Conservation (phyloP, 2,888 invertebrate species). For the Nomada ruficornis region DNA sequence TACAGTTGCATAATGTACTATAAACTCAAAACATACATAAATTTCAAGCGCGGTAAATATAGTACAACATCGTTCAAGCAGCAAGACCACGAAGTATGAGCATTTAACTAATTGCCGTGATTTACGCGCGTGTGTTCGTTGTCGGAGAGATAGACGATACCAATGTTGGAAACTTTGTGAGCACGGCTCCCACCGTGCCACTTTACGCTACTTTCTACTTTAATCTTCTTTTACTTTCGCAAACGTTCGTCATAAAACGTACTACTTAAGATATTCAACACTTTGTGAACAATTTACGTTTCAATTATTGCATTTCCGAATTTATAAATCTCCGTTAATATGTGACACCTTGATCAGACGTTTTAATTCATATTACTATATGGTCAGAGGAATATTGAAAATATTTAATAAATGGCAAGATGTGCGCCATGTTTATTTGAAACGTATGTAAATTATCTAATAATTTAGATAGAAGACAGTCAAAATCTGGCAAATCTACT, state of each 20-base stretch:
- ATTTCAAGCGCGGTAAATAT: constrained; percentile 48
- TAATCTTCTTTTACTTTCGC: neutral
- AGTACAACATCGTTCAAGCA: constrained; percentile 47
- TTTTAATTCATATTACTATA: too few relatives aligned
- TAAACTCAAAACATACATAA: constrained; percentile 4
- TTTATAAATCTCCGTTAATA: too few relatives aligned
- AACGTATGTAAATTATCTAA: too few relatives aligned
- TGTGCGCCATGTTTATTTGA: too few relatives aligned
- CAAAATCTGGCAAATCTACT: too few relatives aligned
- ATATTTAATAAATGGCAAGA: too few relatives aligned
- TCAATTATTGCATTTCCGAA: too few relatives aligned
- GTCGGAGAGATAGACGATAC: constrained; percentile 36
- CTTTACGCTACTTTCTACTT: neutral
- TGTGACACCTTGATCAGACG: too few relatives aligned
- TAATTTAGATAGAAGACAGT: too few relatives aligned
- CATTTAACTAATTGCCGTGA: constrained; percentile 74
- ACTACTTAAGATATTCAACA: neutral
- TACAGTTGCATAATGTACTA: constrained; percentile 15
- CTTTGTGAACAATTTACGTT: neutral
- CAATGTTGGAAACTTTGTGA: constrained; percentile 13
- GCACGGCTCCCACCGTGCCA: neutral
- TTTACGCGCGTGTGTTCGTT: constrained; percentile 65
- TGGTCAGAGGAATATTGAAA: too few relatives aligned
- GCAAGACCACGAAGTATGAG: constrained; percentile 46
- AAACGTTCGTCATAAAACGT: neutral